Conservation (phyloP, 2,113 vertebrate species). For the Gymnocephalus cernua region DNA sequence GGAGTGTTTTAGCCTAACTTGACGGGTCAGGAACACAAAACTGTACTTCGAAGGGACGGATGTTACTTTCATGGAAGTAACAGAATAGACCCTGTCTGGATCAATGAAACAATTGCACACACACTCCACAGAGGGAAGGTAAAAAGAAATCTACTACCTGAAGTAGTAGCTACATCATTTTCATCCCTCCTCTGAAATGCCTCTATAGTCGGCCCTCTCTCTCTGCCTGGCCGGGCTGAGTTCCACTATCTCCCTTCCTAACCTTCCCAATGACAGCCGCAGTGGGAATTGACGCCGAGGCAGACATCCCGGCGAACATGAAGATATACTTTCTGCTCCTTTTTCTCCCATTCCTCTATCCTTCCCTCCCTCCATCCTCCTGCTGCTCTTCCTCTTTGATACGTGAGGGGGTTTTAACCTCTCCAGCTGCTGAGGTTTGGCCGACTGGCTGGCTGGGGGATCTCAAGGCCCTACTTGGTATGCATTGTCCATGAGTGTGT, state of each 20-base stretch:
- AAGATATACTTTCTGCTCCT: constrained; percentile 84
- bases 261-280: constrained; percentile 86
- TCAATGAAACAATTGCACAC: constrained; percentile 42
- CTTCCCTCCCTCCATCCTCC: constrained; percentile 73
- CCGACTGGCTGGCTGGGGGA: constrained; percentile 75
- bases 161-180: constrained; percentile 68
- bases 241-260: constrained; percentile 77
- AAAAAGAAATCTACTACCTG: constrained; percentile 62
- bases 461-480: constrained; percentile 84
- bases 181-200: constrained; percentile 56
- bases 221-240: constrained; percentile 50
- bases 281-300: constrained; percentile 83
- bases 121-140: constrained; percentile 45
- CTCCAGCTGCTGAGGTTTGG: constrained; percentile 86
- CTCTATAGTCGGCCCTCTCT: constrained; percentile 55
- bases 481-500: constrained; percentile 75
- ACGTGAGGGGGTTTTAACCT: constrained; percentile 86
- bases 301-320: constrained; percentile 84
- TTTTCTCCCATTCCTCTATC: constrained; percentile 67
- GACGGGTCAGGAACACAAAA: neutral
- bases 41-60: constrained; percentile 1
- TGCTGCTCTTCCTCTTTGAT: constrained; percentile 85
- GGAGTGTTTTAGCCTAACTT: neutral
- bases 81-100: constrained; percentile 23
- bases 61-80: constrained; percentile 24